Evolutionary conservation across 2,113 vertebrate species (phyloP), one percentile per base, ranked within the genome.

Genomic region (Meleagris gallopavo): DNA sequence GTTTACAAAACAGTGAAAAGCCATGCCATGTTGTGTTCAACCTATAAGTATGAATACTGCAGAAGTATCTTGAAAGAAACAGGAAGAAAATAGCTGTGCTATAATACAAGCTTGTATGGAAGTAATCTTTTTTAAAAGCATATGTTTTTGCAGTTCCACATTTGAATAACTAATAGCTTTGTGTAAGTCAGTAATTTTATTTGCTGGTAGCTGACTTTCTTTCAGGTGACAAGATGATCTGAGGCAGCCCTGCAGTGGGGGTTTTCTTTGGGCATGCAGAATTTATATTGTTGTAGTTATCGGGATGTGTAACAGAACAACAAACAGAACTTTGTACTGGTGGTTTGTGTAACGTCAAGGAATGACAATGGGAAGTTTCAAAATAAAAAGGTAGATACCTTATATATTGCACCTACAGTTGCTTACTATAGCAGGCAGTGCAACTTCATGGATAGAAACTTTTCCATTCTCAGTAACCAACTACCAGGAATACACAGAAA

Each of bases 381-480:
- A 38, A 10, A 41, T 34, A 15, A 27, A 43, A 89, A 46, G 62
- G 69, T 58, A 45, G 60, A n/a, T 83, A 54, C 57, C 41, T 88
- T 81, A 41, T 89, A 62, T 72, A 54, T 83, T 95, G 72, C 46
- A 61, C n/a, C 60, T 41, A 3, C 15, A 32, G 55, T 76, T 71
- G 64, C 74, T 94, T 96, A 61, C 86, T 93, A 92, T 74, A 86
- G 83, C 74, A 65, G 90, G 67, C 48, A 36, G 64, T 55, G 45
- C 92, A 90, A 73, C 55, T 84, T 88, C 57, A 64, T 73, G 88
- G 54, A 89, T 95, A 93, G 71, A 86, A 89, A 86, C 3, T 13
- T 74, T 76, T 73, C 81, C 54, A 8, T 89, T 87, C 60, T 79
- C 62, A 22, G 20, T 9, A 60, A 24, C 64, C 15, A 22, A 62